Base-by-base conservation (phyloP, 2,888 invertebrate species). In the Phaonia tiefii region DNA sequence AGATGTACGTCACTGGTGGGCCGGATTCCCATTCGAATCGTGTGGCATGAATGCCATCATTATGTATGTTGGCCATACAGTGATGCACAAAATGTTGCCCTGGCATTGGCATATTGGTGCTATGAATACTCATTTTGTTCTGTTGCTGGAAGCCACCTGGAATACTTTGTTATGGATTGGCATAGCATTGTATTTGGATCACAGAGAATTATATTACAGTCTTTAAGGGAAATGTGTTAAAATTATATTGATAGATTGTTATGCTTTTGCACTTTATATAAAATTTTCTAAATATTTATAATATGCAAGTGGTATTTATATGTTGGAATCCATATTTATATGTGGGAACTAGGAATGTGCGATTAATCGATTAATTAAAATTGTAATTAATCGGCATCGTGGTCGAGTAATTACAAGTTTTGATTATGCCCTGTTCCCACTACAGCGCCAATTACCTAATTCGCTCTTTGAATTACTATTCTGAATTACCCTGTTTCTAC, bases 1-100 rank as follows among this genome's bases (percentile, higher is more conserved):
- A 8, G 98, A 98, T 89, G 93, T 95, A 0, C 90, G 91, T 51
- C 91, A 92, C 76, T 90, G 92, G 84, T 98, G 98, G 98, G 92
- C 92, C 22, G 98, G 98, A 0, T 95, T 95, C n/a, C 98, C 98
- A 0, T 97, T 98, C 89, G 92, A 95, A 67, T 96, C 96, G 79
- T 95, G 97, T 56, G 98, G 99, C 10, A 96, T 97, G 94, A 99
- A 99, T 91, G 95, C 98, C 22, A 96, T 98, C 73, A 92, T 97
- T 1, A 92, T 99, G 85, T 99, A 98, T 90, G 92, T 97, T 11
- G 97, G 98, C 0, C 98, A 98, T 88, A 93, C 93, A 20, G 88
- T 98, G 1, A 93, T 95, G 84, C 93, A 94, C 79, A 87, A 86
- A 84, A 92, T 95, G 87, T 95, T 98, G 87, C 98, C 98, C 0